Evolutionary conservation across 2,888 invertebrate genomes (phyloP).

Genomic region (Chrysotoxum bicinctum): DNA sequence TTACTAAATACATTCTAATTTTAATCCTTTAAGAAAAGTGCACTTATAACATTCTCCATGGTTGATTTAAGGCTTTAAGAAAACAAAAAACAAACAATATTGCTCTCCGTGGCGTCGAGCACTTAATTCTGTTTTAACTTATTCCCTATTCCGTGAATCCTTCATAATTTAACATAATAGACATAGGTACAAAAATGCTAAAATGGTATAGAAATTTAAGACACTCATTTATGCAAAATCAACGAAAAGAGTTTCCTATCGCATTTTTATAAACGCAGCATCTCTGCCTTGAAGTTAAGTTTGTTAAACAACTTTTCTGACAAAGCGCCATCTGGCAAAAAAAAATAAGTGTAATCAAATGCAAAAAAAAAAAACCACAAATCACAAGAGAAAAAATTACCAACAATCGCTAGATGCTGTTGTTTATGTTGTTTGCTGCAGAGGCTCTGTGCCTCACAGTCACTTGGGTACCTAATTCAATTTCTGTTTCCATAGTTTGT

Average conservation of each 20-base stretch:
- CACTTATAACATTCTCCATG: too few species aligned
- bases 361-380: conserved; percentile 2
- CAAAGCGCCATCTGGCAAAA: conserved; percentile 8
- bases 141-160: too few species aligned
- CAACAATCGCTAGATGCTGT: not conserved
- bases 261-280: not conserved
- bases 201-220: not conserved
- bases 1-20: too few species aligned
- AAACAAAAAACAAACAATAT: too few species aligned
- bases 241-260: not conserved
- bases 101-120: too few species aligned
- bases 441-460: not conserved
- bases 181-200: not conserved
- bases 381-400: conserved; percentile 10
- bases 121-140: too few species aligned
- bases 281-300: conserved; percentile 12
- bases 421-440: not conserved
- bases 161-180: too few species aligned
- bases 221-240: not conserved
- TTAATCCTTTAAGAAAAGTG: too few species aligned
- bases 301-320: conserved; percentile 38
- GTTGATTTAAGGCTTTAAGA: too few species aligned
- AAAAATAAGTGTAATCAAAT: not conserved
- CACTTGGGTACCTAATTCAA: conserved; percentile 13
- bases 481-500: conserved; percentile 14